Evolutionary conservation across 2,888 invertebrate genomes (phyloP), one percentile per base, ranked within the genome.

Genomic region (Drosophila stalkeri): DNA sequence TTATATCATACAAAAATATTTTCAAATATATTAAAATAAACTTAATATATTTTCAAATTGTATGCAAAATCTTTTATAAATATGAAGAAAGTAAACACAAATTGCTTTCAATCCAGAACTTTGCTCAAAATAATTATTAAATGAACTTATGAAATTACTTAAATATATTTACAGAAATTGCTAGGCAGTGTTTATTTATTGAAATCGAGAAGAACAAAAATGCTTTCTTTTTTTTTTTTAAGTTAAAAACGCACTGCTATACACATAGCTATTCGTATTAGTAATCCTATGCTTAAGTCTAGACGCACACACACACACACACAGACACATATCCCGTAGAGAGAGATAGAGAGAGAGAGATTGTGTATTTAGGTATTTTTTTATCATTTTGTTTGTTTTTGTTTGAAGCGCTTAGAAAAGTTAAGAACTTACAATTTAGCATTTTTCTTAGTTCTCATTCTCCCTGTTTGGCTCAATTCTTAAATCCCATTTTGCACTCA

Each of bases 381-480:
- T 16, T 70, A 27, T 69, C 33, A 27, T 37, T 37, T 37, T 37
- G 59, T 52, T 23, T 49, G 31, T 33, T 3, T 71, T 35, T 71
- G 35, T 64, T 72, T 76, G 63, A 85, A 85, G 85, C 85, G 80
- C 80, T 87, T 85, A 89, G 82, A 86, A 86, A 89, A 73, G 64
- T 75, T 89, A 72, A 65, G 71, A 75, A 80, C 77, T 78, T 85
- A 89, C 55, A 78, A 55, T 67, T 74, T 74, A 79, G 68, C 65
- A 76, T 64, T 54, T 39, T 55, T 55, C 20, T 39, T 72, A 80
- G 77, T 80, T 64, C 74, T 68, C 54, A 23, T 64, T 63, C 57
- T 78, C 64, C 62, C 80, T 78, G 72, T 76, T 66, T 75, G 59
- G 44, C 67, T 72, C 61, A 70, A 52, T 66, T 61, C 55, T 41